Evolutionary conservation across 2,888 invertebrate species (phyloP).

Genomic region (Mesochorus sp.): DNA sequence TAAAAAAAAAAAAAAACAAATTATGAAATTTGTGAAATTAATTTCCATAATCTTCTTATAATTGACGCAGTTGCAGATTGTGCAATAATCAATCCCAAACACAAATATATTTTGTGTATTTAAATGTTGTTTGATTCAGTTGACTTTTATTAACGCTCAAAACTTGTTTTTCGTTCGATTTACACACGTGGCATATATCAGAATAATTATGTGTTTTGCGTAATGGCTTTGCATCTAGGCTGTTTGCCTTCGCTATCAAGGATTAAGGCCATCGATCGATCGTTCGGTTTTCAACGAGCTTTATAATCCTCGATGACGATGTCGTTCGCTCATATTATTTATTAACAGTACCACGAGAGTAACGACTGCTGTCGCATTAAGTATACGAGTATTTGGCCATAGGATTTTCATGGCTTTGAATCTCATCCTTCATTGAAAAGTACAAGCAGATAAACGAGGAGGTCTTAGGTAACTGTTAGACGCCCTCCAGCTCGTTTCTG

Average conservation of each 20-base stretch:
- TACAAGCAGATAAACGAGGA: neutral
- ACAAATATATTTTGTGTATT: conserved; percentile 3
- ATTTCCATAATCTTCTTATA: neutral
- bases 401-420: conserved; percentile 8
- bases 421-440: neutral
- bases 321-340: conserved; percentile 7
- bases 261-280: conserved; percentile 49
- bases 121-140: conserved; percentile 30
- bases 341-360: neutral
- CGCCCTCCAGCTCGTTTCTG: neutral
- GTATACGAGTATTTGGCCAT: neutral
- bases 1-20: neutral
- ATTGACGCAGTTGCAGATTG: conserved; percentile 12
- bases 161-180: conserved; percentile 21
- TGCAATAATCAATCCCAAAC: conserved; percentile 13
- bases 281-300: conserved; percentile 29
- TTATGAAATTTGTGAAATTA: neutral
- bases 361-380: conserved; percentile 1
- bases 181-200: conserved; percentile 6
- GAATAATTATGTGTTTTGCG: conserved; percentile 24
- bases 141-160: conserved; percentile 29
- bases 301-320: conserved; percentile 22
- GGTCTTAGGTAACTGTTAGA: neutral
- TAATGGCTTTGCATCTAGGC: conserved; percentile 15
- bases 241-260: conserved; percentile 12